Evolutionary conservation across 2,888 invertebrate species (phyloP).

Genomic region (Sminthurinus aureus): DNA sequence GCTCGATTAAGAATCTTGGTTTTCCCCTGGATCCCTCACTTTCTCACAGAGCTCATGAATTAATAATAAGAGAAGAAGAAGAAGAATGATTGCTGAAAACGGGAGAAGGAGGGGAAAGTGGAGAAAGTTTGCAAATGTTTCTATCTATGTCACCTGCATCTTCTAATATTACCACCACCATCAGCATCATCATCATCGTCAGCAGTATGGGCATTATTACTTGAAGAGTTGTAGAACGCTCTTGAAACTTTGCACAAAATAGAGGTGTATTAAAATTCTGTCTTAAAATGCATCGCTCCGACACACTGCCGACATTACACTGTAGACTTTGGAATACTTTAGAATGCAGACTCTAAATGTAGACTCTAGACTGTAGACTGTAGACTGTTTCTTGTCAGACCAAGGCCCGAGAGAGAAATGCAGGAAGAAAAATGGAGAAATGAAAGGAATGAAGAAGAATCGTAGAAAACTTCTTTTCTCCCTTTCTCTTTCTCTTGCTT

Average conservation of each 20-base stretch:
- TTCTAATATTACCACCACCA: no score
- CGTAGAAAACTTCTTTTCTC: not conserved
- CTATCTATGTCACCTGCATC: no score
- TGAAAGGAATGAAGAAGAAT: not conserved
- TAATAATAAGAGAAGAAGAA: not conserved
- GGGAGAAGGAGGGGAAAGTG: not conserved
- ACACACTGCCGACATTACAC: not conserved
- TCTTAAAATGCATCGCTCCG: no score
- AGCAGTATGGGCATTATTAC: no score
- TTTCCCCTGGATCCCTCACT: not conserved
- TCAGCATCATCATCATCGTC: no score
- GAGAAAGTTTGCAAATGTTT: not conserved
- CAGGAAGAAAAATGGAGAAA: not conserved
- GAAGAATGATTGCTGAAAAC: not conserved
- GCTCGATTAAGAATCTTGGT: not conserved
- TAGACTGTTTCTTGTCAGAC: not conserved
- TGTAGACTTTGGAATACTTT: not conserved
- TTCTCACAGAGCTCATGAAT: not conserved
- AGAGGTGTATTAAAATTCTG: no score
- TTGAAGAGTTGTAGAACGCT: no score
- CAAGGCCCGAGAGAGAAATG: not conserved
- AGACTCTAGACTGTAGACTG: not conserved
- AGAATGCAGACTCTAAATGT: not conserved
- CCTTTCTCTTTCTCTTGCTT: not conserved
- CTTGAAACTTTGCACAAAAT: no score